phyloP scores from a whole-genome alignment of 2,888 invertebrate species.

The Podotricha telesiphe region DNA sequence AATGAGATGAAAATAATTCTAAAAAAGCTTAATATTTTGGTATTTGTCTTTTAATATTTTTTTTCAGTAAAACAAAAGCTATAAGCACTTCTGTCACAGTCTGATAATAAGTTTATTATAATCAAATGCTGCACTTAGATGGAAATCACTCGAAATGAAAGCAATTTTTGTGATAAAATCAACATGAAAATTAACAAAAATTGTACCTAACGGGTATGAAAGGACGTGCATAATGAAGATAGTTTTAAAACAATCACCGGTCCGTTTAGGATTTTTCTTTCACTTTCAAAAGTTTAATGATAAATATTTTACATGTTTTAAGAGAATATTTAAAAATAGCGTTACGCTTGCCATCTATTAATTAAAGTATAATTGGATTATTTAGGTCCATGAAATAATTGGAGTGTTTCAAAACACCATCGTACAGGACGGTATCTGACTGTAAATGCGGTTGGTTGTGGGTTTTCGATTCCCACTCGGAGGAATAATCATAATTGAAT shows the following conservation, averaged over 20 bases:
- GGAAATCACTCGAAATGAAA: not conserved
- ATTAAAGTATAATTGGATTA: constrained; percentile 6
- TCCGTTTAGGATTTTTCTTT: constrained; percentile 15
- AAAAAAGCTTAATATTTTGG: too few species aligned
- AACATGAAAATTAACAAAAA: constrained; percentile 12
- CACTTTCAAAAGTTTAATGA: constrained; percentile 7
- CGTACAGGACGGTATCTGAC: too few species aligned
- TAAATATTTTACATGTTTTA: constrained; percentile 6
- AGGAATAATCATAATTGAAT: too few species aligned
- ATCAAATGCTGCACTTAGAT: not conserved
- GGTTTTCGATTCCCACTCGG: too few species aligned
- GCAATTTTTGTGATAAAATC: not conserved
- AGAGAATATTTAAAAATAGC: not conserved
- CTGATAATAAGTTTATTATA: not conserved
- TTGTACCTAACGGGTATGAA: not conserved
- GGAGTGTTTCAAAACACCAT: too few species aligned
- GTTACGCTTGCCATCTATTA: constrained; percentile 3
- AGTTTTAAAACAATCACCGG: constrained; percentile 2
- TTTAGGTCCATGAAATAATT: too few species aligned
- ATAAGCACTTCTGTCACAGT: not conserved
- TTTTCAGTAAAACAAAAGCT: too few species aligned
- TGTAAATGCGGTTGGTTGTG: too few species aligned
- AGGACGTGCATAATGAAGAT: constrained; percentile 4
- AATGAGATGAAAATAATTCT: too few species aligned
- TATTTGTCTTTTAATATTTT: too few species aligned